Evolutionary conservation across 1,140 invertebrate genomes (phyloP).

Genomic region (Tetramorium alpestre): DNA sequence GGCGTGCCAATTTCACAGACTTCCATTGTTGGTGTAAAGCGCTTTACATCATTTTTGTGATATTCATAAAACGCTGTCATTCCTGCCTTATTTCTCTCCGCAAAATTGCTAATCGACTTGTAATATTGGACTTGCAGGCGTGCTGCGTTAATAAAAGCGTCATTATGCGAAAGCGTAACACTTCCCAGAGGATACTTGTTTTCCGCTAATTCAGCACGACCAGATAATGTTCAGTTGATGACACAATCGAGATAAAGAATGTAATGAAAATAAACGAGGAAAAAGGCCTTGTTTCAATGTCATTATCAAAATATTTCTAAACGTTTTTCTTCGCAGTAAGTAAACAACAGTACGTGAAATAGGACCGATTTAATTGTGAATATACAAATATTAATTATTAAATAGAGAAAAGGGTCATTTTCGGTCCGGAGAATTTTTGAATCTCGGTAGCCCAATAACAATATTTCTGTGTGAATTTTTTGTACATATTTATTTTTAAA

Average conservation of each 20-base stretch:
- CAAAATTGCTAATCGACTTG: neutral
- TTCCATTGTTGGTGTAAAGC: neutral
- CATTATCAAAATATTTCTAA: neutral
- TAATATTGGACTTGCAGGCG: neutral
- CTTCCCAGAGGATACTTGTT: neutral
- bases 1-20: no score
- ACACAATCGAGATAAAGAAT: neutral
- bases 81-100: neutral
- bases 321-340: no score
- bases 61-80: neutral
- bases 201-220: neutral
- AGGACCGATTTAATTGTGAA: no score
- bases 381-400: no score
- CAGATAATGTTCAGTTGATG: neutral
- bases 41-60: neutral
- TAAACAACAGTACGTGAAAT: no score
- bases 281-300: neutral
- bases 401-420: no score
- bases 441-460: no score
- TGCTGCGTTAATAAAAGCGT: constrained; percentile 8
- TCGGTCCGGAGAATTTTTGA: no score
- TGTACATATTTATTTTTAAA: no score
- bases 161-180: neutral
- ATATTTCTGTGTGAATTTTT: no score
- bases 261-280: no score